Base-by-base conservation (phyloP, 2,797 vertebrate genomes). In the Chelon labrosus region DNA sequence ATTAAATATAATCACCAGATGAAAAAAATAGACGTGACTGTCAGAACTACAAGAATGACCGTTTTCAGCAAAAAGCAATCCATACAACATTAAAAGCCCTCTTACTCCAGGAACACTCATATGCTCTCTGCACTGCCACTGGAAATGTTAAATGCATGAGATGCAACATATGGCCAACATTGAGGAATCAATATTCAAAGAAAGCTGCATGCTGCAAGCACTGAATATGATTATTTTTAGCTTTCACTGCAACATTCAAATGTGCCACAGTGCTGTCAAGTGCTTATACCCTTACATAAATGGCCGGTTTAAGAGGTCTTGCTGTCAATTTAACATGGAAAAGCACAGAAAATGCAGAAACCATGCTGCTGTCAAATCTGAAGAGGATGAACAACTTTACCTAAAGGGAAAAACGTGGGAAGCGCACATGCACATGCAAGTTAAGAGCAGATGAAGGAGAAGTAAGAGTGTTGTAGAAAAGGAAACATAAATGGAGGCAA, bases 81-180 rank as follows among this genome's bases (percentile, higher is more conserved):
- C 76, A 87, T 82, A 22, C 67, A 87, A 85, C 79, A 84, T 82
- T 84, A 72, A 85, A 83, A 35, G 5, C 22, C 7, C 4, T 10
- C 20, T 19, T 52, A 54, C 51, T 65, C 25, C 12, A 80, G 59
- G 35, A 69, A 83, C 51, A 68, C 67, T 56, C 44, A 54, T 46
- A 35, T 42, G 66, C 69, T 68, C 56, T 60, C 51, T 68, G 46
- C 12, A n/a, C 76, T 70, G 62, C 65, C 22, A 7, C 53, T 14
- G 17, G 10, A 71, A 68, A 90, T 90, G 78, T 77, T 80, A 85
- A 83, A 87, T 86, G 71, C 77, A 89, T 82, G 82, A 84, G 71
- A 58, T 46, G 17, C 62, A 82, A 82, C 90, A 88, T 85, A 85
- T 85, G 87, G 75, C 51, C 74, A 75, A 65, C 75, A 74, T 66